Evolutionary conservation across 2,113 vertebrate species (phyloP).

Genomic region (Rhombomys opimus): DNA sequence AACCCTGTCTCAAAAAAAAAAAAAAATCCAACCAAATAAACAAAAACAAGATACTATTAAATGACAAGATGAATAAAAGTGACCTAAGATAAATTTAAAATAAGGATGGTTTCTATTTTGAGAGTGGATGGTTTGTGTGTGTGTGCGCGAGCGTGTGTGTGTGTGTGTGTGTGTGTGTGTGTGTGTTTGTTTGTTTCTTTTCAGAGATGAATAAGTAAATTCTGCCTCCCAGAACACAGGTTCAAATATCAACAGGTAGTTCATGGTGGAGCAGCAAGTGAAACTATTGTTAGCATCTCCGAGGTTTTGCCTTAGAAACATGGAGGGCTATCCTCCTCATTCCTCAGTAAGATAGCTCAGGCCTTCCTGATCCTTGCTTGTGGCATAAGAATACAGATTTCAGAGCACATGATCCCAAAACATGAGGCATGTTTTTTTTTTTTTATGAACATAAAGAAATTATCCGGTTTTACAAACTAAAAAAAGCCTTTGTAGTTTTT

Average conservation of each 20-base stretch:
- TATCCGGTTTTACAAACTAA: not conserved
- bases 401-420: not conserved
- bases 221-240: not conserved
- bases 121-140: not conserved
- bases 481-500: not conserved
- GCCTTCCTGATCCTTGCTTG: not conserved
- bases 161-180: not conserved
- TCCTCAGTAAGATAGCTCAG: not conserved
- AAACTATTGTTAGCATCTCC: not conserved
- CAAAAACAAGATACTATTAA: not conserved
- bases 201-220: not conserved
- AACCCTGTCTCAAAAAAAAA: no score
- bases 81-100: not conserved
- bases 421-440: not conserved
- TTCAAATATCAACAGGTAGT: not conserved
- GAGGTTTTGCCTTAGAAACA: not conserved
- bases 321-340: not conserved
- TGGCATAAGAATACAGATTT: not conserved
- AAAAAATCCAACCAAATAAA: no score
- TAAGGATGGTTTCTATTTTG: not conserved
- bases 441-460: not conserved
- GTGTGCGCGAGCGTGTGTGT: not conserved
- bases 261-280: not conserved
- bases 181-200: not conserved
- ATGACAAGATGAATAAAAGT: not conserved